Base-by-base conservation (phyloP, 2,888 invertebrate species). In the Sturmia bella region DNA sequence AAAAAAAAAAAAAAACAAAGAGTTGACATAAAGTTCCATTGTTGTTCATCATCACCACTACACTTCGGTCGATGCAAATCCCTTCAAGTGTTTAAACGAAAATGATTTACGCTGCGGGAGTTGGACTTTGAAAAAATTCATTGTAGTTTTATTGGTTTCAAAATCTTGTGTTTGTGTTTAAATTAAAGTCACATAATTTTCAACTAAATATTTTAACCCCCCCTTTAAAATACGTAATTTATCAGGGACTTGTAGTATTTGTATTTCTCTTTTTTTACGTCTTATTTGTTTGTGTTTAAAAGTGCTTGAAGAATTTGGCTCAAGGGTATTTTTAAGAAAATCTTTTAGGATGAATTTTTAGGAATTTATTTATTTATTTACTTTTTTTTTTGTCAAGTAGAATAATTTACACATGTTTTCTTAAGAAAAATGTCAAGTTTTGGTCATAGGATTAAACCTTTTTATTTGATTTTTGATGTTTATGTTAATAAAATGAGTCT, bases 71-170 rank as follows among this genome's bases (percentile, higher is more conserved):
- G 64, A 68, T 52, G 45, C 59, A 82, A 82, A 78, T 82, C 74
- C 70, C 64, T 78, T 82, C 70, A 78, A 82, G 82, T 82, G 81
- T 77, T 82, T 77, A 74, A 74, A 74, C 74, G 69, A 77, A 77
- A 77, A 77, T 82, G 78, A 82, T 82, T 82, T 75, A 78, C 82
- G 66, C 82, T 78, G 82, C 82, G 70, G 78, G 78, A 82, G 78
- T 82, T 82, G 63, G 73, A 64, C 81, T 81, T 70, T 63, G n/a
- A 19, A 61, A 76, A 76, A 56, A 64, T 45, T 43, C 45, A 74
- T 72, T 72, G 66, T 76, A 39, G 59, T 70, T 52, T 50, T 59
- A 74, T 59, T 74, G 56, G 56, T 59, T 48, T 45, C 59, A 13
- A 69, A 69, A 64, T 70, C 52, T 75, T 66, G 69, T 50, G 27